phyloP scores from a whole-genome alignment of 2,113 vertebrate genomes.

The Turdus rufiventris region DNA sequence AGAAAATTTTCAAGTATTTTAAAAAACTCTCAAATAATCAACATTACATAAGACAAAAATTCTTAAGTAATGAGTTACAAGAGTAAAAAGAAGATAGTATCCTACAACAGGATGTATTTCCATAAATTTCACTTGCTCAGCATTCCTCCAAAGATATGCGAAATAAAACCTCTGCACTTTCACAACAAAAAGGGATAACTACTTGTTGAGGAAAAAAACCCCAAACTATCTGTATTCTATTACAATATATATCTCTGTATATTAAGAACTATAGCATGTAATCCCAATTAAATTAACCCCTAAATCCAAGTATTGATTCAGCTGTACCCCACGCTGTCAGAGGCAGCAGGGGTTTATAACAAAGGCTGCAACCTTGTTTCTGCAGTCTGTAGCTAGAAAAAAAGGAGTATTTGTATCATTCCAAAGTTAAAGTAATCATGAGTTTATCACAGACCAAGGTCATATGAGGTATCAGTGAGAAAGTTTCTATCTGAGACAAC shows the following conservation, averaged over 20 bases:
- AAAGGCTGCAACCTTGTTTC: background rate
- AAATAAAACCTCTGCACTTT: background rate
- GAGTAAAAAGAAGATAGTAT: background rate
- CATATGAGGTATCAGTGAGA: background rate
- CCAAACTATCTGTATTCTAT: background rate
- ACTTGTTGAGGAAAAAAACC: background rate
- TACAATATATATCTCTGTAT: background rate
- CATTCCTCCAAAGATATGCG: background rate
- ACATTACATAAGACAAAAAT: background rate
- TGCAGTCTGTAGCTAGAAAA: background rate
- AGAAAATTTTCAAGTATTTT: background rate
- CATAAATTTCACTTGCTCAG: background rate
- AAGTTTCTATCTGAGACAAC: background rate
- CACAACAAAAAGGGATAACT: background rate
- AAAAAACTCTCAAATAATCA: background rate
- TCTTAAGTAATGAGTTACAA: background rate
- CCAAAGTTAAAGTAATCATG: background rate
- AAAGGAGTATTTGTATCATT: background rate
- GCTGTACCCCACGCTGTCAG: background rate
- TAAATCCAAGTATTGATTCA: background rate
- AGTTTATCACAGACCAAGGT: background rate
- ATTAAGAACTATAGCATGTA: background rate
- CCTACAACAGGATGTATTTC: background rate
- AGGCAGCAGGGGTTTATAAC: rapidly evolving
- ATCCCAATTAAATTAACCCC: background rate